phyloP scores from a whole-genome alignment of 2,888 invertebrate species.

The Hedya salicella region DNA sequence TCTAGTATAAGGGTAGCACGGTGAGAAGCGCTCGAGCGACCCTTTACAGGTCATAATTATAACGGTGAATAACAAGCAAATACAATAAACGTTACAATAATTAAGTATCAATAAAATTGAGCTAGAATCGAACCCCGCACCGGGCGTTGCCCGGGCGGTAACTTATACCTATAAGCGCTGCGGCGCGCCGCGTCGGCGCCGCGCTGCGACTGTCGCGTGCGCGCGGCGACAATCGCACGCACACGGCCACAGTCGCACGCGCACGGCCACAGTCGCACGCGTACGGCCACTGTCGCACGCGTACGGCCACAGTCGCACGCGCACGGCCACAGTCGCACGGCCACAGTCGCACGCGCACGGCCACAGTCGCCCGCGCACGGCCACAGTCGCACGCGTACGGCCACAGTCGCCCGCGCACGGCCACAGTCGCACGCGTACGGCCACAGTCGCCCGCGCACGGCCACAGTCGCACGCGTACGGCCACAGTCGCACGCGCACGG shows the following conservation, averaged over 20 bases:
- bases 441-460: slow-evolving; percentile 25
- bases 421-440: neutral
- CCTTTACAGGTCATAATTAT: slow-evolving; percentile 45
- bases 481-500: too few species aligned
- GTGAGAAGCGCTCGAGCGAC: neutral
- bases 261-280: neutral
- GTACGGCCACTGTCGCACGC: slow-evolving; percentile 8
- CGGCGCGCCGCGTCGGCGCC: slow-evolving; percentile 10
- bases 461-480: slow-evolving; percentile 7
- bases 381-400: slow-evolving; percentile 7
- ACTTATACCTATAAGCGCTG: slow-evolving; percentile 36
- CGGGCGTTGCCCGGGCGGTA: slow-evolving; percentile 46
- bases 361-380: slow-evolving; percentile 25
- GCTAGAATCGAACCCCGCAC: slow-evolving; percentile 72
- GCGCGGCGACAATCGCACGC: slow-evolving; percentile 11
- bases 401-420: neutral
- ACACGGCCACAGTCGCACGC: slow-evolving; percentile 18
- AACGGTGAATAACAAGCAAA: slow-evolving; percentile 71
- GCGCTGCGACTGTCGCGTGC: neutral
- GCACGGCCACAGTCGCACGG: too few species aligned
- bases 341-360: neutral
- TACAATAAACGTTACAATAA: slow-evolving; percentile 63
- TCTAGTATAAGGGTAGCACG: neutral
- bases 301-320: slow-evolving; percentile 7
- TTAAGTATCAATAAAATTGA: slow-evolving; percentile 81